These are phyloP conservation scores for Uloborus diversus DNA, from an alignment of 1,140 invertebrate species.

Conservation along the genomic window DNA sequence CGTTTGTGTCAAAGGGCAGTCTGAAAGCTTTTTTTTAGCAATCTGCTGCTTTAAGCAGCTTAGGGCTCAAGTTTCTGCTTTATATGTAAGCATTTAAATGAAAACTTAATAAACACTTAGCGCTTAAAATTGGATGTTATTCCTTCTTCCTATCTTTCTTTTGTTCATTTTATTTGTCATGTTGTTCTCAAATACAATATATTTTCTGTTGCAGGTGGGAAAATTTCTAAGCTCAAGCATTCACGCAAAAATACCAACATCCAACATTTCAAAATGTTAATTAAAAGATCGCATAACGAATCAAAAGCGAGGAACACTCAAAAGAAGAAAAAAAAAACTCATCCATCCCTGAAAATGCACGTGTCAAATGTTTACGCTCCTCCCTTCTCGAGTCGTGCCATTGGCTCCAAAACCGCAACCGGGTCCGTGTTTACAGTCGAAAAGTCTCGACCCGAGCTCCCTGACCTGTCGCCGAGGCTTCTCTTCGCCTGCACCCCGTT, in stretches of 20 bases:
- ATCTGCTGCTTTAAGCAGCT: too few species aligned
- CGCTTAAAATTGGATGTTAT: too few species aligned
- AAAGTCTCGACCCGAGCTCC: slow-evolving; percentile 18
- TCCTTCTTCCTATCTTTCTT: too few species aligned
- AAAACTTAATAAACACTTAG: too few species aligned
- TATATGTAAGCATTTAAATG: too few species aligned
- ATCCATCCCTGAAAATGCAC: not conserved
- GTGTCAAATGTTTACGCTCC: not conserved
- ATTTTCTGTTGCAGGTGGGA: too few species aligned
- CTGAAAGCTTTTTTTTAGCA: too few species aligned
- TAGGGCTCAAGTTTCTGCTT: too few species aligned
- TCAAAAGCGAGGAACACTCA: not conserved
- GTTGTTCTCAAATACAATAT: too few species aligned
- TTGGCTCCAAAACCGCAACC: slow-evolving; percentile 38
- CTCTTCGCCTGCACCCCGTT: not conserved
- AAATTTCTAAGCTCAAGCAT: too few species aligned
- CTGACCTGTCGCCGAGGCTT: slow-evolving; percentile 23
- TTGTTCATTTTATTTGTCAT: too few species aligned
- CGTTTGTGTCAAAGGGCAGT: too few species aligned
- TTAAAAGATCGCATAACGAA: not conserved
- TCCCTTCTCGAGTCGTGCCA: not conserved
- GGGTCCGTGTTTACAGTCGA: slow-evolving; percentile 22
- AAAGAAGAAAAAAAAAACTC: not conserved
- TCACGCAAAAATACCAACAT: not conserved
- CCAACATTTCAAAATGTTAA: not conserved